Conservation (phyloP, 2,113 vertebrate species). For the Synodontis membranacea region DNA sequence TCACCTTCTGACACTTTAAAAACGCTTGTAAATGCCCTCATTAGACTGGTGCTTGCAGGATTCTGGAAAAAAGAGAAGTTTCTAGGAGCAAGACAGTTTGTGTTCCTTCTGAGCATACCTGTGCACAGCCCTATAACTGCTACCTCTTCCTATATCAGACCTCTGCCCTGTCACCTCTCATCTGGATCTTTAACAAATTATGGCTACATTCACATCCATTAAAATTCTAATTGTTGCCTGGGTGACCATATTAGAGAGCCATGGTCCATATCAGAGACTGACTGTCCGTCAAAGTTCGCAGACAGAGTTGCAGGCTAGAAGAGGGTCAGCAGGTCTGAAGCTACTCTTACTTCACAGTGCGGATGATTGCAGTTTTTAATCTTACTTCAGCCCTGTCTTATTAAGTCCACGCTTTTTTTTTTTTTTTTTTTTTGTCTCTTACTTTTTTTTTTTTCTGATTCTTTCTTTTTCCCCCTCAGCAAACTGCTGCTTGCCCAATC, state of each 20-base stretch:
- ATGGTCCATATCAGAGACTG: slow-evolving; percentile 26
- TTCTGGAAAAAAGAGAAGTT: not conserved
- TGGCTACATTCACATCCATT: slow-evolving; percentile 32
- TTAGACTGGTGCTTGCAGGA: not conserved
- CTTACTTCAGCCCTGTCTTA: slow-evolving; percentile 67
- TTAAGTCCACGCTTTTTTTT: slow-evolving; percentile 64
- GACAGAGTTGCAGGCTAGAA: not conserved
- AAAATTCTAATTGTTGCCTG: slow-evolving; percentile 26
- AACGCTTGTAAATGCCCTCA: slow-evolving; percentile 34
- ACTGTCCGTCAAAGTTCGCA: slow-evolving; percentile 31
- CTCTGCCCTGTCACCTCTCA: slow-evolving; percentile 8
- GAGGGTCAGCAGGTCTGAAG: slow-evolving; percentile 23
- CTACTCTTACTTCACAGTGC: slow-evolving; percentile 27
- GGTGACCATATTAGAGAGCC: not conserved
- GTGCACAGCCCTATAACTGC: not conserved
- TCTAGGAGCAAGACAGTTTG: not conserved
- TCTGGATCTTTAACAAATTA: slow-evolving; percentile 7
- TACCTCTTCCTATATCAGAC: slow-evolving; percentile 2
- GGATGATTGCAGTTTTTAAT: slow-evolving; percentile 72
- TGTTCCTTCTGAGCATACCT: not conserved
- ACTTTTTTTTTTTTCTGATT: slow-evolving; percentile 58
- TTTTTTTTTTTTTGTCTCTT: slow-evolving; percentile 57
- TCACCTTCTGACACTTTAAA: slow-evolving; percentile 33
- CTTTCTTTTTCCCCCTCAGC: slow-evolving; percentile 58
- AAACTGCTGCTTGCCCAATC: slow-evolving; percentile 64